phyloP scores from a whole-genome alignment of 1,140 invertebrate genomes.

The Luehdorfia chinensis region DNA sequence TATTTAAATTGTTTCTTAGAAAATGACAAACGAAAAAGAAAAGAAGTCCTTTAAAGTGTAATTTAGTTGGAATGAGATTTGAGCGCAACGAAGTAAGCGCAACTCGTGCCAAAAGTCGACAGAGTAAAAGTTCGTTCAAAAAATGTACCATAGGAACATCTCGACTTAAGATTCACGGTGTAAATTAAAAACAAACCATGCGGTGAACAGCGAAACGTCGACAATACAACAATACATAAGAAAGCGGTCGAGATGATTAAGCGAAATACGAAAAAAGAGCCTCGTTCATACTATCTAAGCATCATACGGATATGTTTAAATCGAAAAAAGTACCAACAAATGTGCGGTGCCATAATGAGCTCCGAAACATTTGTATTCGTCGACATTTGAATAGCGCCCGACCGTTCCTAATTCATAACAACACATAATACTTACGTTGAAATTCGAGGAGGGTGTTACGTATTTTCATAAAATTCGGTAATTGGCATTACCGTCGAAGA shows the following conservation, averaged over 20 bases:
- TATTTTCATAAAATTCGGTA: constrained; percentile 33
- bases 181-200: constrained; percentile 23
- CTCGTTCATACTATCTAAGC: constrained; percentile 15
- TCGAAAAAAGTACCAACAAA: constrained; percentile 6
- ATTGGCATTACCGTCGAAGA: constrained; percentile 9
- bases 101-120: constrained; percentile 11
- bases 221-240: constrained; percentile 18
- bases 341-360: constrained; percentile 29
- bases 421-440: constrained; percentile 25
- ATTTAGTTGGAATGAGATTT: constrained; percentile 17
- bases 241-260: constrained; percentile 17
- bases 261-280: constrained; percentile 18
- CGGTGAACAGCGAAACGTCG: constrained; percentile 4
- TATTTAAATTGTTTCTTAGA: constrained; percentile 2
- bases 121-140: constrained; percentile 8
- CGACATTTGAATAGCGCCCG: constrained; percentile 37
- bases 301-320: background rate
- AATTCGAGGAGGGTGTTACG: constrained; percentile 16
- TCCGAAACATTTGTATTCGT: constrained; percentile 35
- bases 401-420: constrained; percentile 39
- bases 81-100: constrained; percentile 11
- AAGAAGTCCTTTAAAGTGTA: constrained; percentile 17
- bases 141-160: constrained; percentile 4
- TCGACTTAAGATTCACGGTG: background rate
- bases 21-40: constrained; percentile 13